These are phyloP conservation scores for Gibbula magus DNA, from an alignment of 2,888 invertebrate genomes.

Conservation along the genomic window DNA sequence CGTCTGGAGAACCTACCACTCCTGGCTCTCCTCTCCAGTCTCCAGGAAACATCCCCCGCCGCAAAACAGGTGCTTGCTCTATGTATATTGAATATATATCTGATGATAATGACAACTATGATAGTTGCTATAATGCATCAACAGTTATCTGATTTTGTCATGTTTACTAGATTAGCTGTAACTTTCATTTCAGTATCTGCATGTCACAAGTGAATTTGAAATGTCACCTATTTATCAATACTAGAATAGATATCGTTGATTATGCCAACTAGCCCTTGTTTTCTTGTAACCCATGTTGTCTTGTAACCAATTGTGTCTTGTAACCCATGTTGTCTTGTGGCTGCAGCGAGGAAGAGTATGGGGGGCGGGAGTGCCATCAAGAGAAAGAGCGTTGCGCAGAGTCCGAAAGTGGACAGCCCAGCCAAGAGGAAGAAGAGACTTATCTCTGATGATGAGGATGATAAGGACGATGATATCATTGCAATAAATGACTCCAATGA, in stretches of 20 bases:
- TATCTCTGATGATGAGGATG: neutral
- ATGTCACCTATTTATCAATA: too few relatives aligned
- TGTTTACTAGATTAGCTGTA: too few relatives aligned
- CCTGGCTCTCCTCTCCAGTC: slow-evolving; percentile 50
- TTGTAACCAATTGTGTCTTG: neutral
- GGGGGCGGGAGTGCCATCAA: slow-evolving; percentile 52
- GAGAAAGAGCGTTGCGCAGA: slow-evolving; percentile 44
- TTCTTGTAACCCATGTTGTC: neutral
- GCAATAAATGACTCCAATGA: slow-evolving; percentile 10
- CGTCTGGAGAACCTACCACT: slow-evolving; percentile 25
- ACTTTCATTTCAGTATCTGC: too few relatives aligned
- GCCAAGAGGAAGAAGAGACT: slow-evolving; percentile 31
- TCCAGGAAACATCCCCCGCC: slow-evolving; percentile 50
- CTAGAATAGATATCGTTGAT: too few relatives aligned
- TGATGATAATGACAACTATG: too few relatives aligned
- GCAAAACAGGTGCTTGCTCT: slow-evolving; percentile 54
- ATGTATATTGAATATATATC: neutral
- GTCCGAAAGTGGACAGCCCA: slow-evolving; percentile 33
- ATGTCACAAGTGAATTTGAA: too few relatives aligned
- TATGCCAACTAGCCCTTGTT: neutral
- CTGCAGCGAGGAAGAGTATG: slow-evolving; percentile 56
- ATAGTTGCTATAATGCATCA: too few relatives aligned
- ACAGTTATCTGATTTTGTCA: too few relatives aligned
- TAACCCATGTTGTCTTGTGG: neutral
- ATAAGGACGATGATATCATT: neutral